phyloP scores from a whole-genome alignment of 2,888 invertebrate species.

The Chirona hameri region DNA sequence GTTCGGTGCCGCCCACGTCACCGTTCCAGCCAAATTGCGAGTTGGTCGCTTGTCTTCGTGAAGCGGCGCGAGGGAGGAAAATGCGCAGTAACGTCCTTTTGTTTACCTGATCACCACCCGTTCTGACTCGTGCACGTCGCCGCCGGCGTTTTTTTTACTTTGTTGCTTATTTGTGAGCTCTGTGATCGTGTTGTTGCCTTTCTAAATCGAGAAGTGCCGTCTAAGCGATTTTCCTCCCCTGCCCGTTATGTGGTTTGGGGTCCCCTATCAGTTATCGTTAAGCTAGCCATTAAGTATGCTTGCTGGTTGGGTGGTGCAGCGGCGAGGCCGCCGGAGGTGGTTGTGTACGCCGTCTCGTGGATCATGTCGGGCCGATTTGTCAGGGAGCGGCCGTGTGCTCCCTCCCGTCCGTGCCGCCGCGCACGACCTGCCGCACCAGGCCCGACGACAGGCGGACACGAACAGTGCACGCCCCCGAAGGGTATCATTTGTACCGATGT shows the following conservation, averaged over 20 bases:
- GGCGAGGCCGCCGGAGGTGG: neutral
- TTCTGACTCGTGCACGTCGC: neutral
- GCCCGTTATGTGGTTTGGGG: constrained; percentile 12
- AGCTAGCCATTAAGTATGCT: constrained; percentile 14
- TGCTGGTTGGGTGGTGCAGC: neutral
- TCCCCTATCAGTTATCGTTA: constrained; percentile 8
- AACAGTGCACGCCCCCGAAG: neutral
- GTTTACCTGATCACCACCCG: neutral
- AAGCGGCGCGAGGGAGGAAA: neutral
- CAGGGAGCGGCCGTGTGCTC: neutral
- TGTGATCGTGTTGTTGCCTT: neutral
- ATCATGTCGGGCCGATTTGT: constrained; percentile 9
- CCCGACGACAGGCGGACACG: neutral
- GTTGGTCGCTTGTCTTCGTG: neutral
- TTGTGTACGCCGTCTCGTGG: neutral
- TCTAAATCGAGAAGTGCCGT: neutral
- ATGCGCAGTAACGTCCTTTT: neutral
- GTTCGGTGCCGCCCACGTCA: neutral
- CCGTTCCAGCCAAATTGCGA: neutral
- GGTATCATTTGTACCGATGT: constrained; percentile 13
- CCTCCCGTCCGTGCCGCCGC: neutral
- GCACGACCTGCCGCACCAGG: neutral
- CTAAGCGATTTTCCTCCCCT: neutral
- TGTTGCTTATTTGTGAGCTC: neutral
- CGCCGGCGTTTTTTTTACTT: neutral